Percentiles rank a stretch among this genome's conserved stretches.
phyloP scores from a whole-genome alignment of 2,888 invertebrate genomes.

The Pediacus dermestoides region DNA sequence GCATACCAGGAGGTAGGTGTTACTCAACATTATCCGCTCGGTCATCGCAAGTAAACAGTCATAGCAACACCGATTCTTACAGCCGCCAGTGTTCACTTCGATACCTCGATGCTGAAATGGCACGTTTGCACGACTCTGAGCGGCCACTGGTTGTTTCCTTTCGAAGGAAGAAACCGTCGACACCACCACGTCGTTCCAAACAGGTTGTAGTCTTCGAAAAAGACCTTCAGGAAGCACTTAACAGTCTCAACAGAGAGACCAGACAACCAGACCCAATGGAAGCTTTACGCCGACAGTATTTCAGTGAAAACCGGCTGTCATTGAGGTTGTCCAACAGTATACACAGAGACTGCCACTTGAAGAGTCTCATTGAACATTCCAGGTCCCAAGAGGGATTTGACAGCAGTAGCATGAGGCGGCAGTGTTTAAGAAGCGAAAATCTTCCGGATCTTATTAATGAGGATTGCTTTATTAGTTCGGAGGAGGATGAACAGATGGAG shows the following conservation, averaged over 20 bases:
- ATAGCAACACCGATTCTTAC: constrained; percentile 45
- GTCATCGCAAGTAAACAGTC: constrained; percentile 43
- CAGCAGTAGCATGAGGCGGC: no score
- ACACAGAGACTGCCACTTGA: no score
- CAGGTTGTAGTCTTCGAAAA: constrained; percentile 21
- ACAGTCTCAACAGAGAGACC: constrained; percentile 16
- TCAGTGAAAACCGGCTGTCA: constrained; percentile 20
- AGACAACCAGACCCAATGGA: constrained; percentile 6
- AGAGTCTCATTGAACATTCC: no score
- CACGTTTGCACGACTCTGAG: constrained; percentile 41
- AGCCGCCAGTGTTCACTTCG: constrained; percentile 43
- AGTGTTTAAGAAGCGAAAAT: no score
- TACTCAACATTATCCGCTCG: constrained; percentile 45
- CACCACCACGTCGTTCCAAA: constrained; percentile 13
- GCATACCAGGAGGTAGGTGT: constrained; percentile 39
- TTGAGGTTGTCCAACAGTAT: no score
- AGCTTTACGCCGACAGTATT: constrained; percentile 8
- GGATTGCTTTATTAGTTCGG: no score
- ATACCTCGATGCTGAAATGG: constrained; percentile 47
- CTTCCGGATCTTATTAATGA: no score
- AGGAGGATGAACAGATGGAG: no score
- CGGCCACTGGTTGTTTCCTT: constrained; percentile 49
- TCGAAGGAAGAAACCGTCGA: constrained; percentile 33
- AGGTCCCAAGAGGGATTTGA: no score
- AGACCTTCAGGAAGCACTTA: constrained; percentile 34